Conservation (phyloP, 2,113 vertebrate species). For the Siphamia tubifer region DNA sequence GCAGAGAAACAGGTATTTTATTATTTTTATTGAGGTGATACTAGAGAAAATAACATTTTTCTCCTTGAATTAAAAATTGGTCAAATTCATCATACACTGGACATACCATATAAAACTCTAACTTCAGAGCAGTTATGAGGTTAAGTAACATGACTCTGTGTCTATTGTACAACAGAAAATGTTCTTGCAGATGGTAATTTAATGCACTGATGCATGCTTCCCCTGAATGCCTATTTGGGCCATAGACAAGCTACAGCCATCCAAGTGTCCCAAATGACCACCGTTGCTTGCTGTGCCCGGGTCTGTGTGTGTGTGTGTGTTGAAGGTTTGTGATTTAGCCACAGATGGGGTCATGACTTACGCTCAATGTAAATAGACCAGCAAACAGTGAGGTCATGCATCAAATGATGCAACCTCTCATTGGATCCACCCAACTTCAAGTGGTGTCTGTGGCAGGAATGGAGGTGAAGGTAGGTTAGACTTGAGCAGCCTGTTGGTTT, state of each 20-base stretch:
- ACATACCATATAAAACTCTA: too few species aligned
- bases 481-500: conserved; percentile 54
- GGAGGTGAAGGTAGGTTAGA: conserved; percentile 29
- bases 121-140: conserved; percentile 9
- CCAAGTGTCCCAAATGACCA: conserved; percentile 33
- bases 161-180: conserved; percentile 3
- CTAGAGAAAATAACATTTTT: too few species aligned
- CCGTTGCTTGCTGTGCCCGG: conserved; percentile 14
- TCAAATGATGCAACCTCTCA: not conserved
- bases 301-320: conserved; percentile 5
- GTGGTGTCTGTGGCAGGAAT: not conserved
- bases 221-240: conserved; percentile 43
- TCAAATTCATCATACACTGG: too few species aligned
- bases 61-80: too few species aligned
- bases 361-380: conserved; percentile 28
- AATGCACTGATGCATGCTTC: conserved; percentile 26
- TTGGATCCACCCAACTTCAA: not conserved
- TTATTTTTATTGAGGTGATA: too few species aligned
- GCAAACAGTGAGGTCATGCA: not conserved
- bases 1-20: too few species aligned
- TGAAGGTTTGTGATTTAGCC: conserved; percentile 2
- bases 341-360: conserved; percentile 41
- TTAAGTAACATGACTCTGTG: not conserved
- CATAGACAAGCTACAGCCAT: conserved; percentile 1
- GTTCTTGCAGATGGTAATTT: conserved; percentile 28